Evolutionary conservation across 2,888 invertebrate genomes (phyloP), one percentile per base, ranked within the genome.

Genomic region (Sisyra terminalis): DNA sequence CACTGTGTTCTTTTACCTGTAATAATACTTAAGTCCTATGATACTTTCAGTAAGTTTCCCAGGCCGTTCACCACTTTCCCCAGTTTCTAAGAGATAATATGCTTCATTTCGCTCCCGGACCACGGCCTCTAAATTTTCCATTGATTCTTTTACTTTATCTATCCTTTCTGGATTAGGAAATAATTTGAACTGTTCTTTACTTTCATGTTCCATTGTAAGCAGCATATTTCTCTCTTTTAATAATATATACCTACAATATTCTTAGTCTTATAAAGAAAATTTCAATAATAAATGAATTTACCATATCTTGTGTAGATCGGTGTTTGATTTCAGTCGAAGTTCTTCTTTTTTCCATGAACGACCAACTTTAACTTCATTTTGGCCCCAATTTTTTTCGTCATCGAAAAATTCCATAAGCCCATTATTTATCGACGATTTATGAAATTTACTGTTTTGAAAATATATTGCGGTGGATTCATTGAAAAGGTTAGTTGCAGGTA

Each of bases 191-290:
- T 77, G 66, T 32, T 72, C 62, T 40, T 78, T 75, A 61, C 75
- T 73, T 58, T 81, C 83, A 47, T 87, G 74, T 63, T 94, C 88
- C 96, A 97, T 94, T 2, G 97, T 96, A 48, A 89, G 63, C 13
- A 98, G 67, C 96, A 97, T 96, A 60, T 99, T 98, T 43, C 81
- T 72, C 64, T 99, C 98, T 65, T 97, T 99, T 42, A 96, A 63
- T 44, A 98, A 65, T 11, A 86, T 71, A 63, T 70, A 85, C 82
- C 82, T 81, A 48, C 14, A 47, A 49, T 29, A 14, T 9, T 24
- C 7, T 24, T 24, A 5, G 24, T 24, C 3, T 24, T 24, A n/a
- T n/a, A n/a, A n/a, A n/a, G 38, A 10, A 16, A 39, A 16, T 30
- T 11, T 44, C 8, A 8, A 16, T 43, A 18, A 75, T 56, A 55